Evolutionary conservation across 2,113 vertebrate genomes (phyloP), one percentile per base, ranked within the genome.

Genomic region (Catharus minimus): DNA sequence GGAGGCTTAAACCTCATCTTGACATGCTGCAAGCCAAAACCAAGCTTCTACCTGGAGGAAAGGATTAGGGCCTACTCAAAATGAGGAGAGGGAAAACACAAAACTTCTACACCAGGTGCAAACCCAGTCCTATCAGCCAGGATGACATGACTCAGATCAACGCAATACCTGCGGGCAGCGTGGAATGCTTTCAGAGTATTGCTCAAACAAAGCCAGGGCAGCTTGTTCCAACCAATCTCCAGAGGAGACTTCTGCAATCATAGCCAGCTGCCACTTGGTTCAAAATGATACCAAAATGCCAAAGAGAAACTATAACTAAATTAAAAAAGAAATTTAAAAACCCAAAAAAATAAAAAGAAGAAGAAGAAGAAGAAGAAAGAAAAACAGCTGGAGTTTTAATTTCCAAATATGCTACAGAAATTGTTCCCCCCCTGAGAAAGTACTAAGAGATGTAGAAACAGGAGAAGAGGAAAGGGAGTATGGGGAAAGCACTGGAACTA

Each of bases 321-420:
- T 13, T n/a, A 2, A 3, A 10, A 21, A 9, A 18, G 28, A 9
- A 28, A 11, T 36, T 36, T 36, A 2, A 2, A 2, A 2, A 39
- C 10, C 10, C 10, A 8, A 39, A 39, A 39, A 7, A 12, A 10
- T 3, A 46, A 6, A 5, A 22, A 17, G 4, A 53, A 8, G 3
- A 9, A 27, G 4, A 53, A 8, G 3, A 9, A 27, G 0, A 10
- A 13, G 6, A 10, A 13, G 5, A 9, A 36, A 17, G 5, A 26
- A 17, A 55, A 32, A 6, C n/a, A 58, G 24, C 26, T 44, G 21
- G 4, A 78, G 30, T 22, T 87, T 72, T 52, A 5, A 0, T 84
- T 90, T 89, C 66, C 61, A 79, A 61, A 46, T 33, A 23, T 2
- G 6, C 8, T 43, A 7, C 47, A 46, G 27, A 30, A 28, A 19